Conservation (phyloP, 2,888 invertebrate species). For the Doris montereyensis region DNA sequence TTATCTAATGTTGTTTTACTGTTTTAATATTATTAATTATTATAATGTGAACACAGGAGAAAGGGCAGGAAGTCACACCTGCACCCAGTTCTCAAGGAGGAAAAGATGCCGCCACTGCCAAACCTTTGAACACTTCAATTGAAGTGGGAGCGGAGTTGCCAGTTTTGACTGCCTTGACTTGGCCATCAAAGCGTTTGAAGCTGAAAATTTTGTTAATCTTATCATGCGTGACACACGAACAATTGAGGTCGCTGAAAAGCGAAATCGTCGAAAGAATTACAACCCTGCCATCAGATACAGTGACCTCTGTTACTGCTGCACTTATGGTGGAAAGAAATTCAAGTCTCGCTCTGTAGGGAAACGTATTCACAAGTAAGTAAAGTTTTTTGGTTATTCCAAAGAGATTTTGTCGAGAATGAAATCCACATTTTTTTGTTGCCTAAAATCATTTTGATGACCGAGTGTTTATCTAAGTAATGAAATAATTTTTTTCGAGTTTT, state of each 20-base stretch:
- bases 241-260: slow-evolving; percentile 33
- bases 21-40: too few species aligned
- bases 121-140: slow-evolving; percentile 18
- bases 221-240: slow-evolving; percentile 36
- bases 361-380: slow-evolving; percentile 38
- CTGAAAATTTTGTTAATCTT: slow-evolving; percentile 38
- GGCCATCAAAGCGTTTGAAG: slow-evolving; percentile 29
- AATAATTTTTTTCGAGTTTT: too few species aligned
- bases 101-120: too few species aligned
- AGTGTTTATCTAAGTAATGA: too few species aligned
- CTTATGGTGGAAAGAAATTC: slow-evolving; percentile 40
- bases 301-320: slow-evolving; percentile 38
- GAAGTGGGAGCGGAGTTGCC: slow-evolving; percentile 37
- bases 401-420: too few species aligned
- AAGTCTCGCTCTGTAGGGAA: slow-evolving; percentile 36
- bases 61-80: too few species aligned
- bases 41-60: too few species aligned
- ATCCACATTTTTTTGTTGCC: too few species aligned
- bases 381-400: too few species aligned
- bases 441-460: too few species aligned
- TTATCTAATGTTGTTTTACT: too few species aligned
- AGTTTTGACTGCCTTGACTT: slow-evolving; percentile 30
- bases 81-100: too few species aligned
- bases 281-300: slow-evolving; percentile 39
- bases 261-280: slow-evolving; percentile 35